Evolutionary conservation across 1,140 invertebrate species (phyloP).

Genomic region (Danaus plexippus): DNA sequence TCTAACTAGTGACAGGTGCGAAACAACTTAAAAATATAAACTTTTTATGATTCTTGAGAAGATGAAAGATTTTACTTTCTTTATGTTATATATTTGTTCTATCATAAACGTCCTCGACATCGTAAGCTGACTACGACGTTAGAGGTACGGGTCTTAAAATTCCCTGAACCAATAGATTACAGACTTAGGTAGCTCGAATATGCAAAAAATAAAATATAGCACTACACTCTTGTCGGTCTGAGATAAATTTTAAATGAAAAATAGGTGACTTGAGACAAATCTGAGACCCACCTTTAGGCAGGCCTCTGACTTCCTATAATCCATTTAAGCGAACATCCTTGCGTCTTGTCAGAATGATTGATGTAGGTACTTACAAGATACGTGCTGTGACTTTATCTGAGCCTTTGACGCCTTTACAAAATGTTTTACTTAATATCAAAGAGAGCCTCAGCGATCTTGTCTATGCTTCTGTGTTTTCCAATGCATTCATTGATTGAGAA

Average conservation of each 20-base stretch:
- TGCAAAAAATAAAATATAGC: too few relatives aligned
- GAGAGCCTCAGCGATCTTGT: constrained; percentile 19
- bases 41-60: too few relatives aligned
- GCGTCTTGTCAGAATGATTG: constrained; percentile 63
- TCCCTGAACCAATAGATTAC: too few relatives aligned
- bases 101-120: too few relatives aligned
- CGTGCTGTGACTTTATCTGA: constrained; percentile 53
- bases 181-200: too few relatives aligned
- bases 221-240: too few relatives aligned
- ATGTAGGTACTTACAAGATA: constrained; percentile 51
- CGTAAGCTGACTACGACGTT: too few relatives aligned
- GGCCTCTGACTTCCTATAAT: constrained; percentile 60
- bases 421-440: constrained; percentile 43
- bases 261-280: constrained; percentile 49
- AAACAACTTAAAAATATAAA: too few relatives aligned
- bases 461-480: constrained; percentile 15
- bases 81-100: too few relatives aligned
- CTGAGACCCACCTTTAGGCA: constrained; percentile 51
- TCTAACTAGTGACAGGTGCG: too few relatives aligned
- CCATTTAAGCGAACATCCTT: constrained; percentile 64
- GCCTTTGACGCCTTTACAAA: constrained; percentile 33
- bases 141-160: too few relatives aligned
- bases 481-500: not conserved
- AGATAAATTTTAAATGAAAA: not conserved
- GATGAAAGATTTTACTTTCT: too few relatives aligned